phyloP scores from a whole-genome alignment of 2,888 invertebrate genomes.

The Biston stratarius region DNA sequence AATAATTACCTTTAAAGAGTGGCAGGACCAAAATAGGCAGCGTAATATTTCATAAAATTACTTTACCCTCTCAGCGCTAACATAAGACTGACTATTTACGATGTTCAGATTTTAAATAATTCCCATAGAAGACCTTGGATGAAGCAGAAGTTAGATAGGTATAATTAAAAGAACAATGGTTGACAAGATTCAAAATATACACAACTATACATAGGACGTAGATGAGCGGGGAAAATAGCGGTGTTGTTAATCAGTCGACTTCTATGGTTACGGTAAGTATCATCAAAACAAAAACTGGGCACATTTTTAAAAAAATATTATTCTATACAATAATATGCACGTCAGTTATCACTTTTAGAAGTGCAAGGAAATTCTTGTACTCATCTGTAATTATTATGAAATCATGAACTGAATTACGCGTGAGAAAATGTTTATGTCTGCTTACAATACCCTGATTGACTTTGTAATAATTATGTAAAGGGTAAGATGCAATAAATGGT shows the following conservation, averaged over 20 bases:
- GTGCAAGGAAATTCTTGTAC: neutral
- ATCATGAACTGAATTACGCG: constrained; percentile 15
- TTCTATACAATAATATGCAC: no score
- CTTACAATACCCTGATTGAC: constrained; percentile 18
- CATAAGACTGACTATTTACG: constrained; percentile 36
- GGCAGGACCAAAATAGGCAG: no score
- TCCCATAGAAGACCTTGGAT: constrained; percentile 65
- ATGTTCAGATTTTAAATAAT: constrained; percentile 26
- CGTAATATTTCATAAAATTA: constrained; percentile 24
- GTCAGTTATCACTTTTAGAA: neutral
- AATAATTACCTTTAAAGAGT: no score
- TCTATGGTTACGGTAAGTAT: no score
- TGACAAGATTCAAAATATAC: constrained; percentile 54
- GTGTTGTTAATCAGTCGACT: neutral
- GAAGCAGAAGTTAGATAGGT: constrained; percentile 49
- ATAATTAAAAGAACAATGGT: constrained; percentile 77
- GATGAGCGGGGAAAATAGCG: neutral
- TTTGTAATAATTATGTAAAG: neutral
- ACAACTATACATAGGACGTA: constrained; percentile 42
- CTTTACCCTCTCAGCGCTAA: constrained; percentile 32
- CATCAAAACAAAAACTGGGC: no score
- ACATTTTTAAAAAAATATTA: no score
- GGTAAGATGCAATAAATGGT: neutral
- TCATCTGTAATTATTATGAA: constrained; percentile 15
- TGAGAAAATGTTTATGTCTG: constrained; percentile 25